Evolutionary conservation across 2,113 vertebrate genomes (phyloP).

Genomic region (Tyto alba): DNA sequence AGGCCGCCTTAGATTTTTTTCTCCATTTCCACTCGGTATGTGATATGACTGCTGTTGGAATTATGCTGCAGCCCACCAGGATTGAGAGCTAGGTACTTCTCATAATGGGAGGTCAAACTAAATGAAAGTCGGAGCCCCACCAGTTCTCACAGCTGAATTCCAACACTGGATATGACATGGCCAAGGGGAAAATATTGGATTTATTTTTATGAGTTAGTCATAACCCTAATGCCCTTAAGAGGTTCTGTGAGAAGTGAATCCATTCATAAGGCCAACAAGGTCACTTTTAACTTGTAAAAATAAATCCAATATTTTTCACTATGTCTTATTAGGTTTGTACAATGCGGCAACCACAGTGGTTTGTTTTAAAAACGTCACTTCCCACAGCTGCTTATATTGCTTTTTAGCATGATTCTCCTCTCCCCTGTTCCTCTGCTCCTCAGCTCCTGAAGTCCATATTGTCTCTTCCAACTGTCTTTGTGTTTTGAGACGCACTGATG

Average conservation of each 20-base stretch:
- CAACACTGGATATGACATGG: slow-evolving; percentile 75
- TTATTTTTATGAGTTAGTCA: slow-evolving; percentile 81
- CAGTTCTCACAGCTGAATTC: slow-evolving; percentile 69
- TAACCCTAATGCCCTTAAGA: slow-evolving; percentile 79
- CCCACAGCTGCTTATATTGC: slow-evolving; percentile 23
- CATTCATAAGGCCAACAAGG: slow-evolving; percentile 76
- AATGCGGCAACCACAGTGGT: slow-evolving; percentile 66
- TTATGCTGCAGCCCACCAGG: slow-evolving; percentile 30
- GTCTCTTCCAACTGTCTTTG: background rate
- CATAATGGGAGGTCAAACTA: slow-evolving; percentile 72
- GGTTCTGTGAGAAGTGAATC: slow-evolving; percentile 72
- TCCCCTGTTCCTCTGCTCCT: background rate
- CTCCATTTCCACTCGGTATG: background rate
- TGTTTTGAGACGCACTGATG: fast-evolving
- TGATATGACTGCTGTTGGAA: background rate
- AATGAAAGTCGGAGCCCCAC: slow-evolving; percentile 67
- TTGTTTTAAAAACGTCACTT: slow-evolving; percentile 56
- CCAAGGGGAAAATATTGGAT: slow-evolving; percentile 80
- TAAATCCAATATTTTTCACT: slow-evolving; percentile 80
- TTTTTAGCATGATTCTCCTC: slow-evolving; percentile 36
- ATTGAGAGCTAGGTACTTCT: slow-evolving; percentile 52
- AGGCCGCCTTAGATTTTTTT: background rate
- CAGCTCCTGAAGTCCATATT: background rate
- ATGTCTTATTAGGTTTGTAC: slow-evolving; percentile 78
- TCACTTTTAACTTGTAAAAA: slow-evolving; percentile 80